Base-by-base conservation (phyloP, 2,113 vertebrate species). In the Marmota monax region DNA sequence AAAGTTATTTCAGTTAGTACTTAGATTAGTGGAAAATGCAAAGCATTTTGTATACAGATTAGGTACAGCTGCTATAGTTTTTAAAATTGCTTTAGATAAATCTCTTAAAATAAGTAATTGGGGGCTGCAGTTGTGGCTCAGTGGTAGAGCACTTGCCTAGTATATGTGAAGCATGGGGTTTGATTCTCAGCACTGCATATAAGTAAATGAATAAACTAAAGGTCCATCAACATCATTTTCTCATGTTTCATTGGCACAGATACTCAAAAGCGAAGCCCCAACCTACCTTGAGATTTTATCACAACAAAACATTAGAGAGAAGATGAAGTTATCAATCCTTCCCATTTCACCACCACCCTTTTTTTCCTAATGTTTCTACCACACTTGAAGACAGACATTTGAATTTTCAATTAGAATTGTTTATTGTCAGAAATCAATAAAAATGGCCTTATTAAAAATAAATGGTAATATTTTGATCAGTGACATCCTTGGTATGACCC, bases 21-120 rank as follows among this genome's bases (percentile, higher is more conserved):
- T 80, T 80, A 96, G 14, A 63, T 82, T 22, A 2, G 45, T 58
- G 11, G 73, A 65, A 73, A 73, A 74, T 39, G 32, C 37, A 67
- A 74, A 90, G 45, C 29, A 37, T 74, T 95, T 63, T 82, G 42
- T 53, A n/a, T 65, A 65, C 61, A 92, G 53, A 78, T 77, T 88
- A 84, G 39, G 63, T 20, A 77, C 34, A 83, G 39, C 27, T 85
- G 7, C 27, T 17, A 9, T 22, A 56, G 29, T 78, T 37, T 67
- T 70, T 22, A 37, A 82, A 86, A 61, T 2, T 74, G 37, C 4
- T 83, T 85, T 70, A 86, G 34, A 95, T 72, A 83, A 69, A 79
- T 2, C 37, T 77, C 17, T 70, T 18, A 14, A 70, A 48, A 48
- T 48, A 48, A 13, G 48, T 51, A 13, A 51, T 51, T 51, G 12